Evolutionary conservation across 2,888 invertebrate genomes (phyloP), one percentile per base, ranked within the genome.

Genomic region (Onthophagus sagittarius): DNA sequence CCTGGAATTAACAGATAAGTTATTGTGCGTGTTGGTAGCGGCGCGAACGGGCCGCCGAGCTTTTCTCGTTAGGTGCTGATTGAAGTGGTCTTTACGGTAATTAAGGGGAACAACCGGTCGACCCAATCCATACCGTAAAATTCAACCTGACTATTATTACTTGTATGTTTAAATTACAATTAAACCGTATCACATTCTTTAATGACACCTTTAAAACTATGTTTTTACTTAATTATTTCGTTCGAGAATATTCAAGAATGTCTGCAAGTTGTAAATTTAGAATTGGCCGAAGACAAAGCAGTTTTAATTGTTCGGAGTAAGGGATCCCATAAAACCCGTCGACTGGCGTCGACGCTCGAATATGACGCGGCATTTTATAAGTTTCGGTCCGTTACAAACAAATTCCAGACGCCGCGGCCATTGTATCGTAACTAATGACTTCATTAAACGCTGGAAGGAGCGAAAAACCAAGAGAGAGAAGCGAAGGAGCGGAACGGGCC

Each of bases 361-460:
- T 53, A 53, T 53, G 39, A 53, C 39, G 39, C 39, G 1, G 39
- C 39, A 53, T 53, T 53, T 53, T 53, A 53, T 53, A 53, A 53
- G 39, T 53, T 53, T 53, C 39, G 39, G 39, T 53, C 39, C 39
- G 39, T 53, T 53, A 53, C 39, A 53, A 53, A 53, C 39, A 53
- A 53, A 53, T 53, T 53, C 39, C 39, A 53, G 39, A 53, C 39
- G 39, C 39, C 39, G 39, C 39, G 39, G 39, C 39, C 39, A 53
- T 53, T 53, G 39, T 53, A 53, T 53, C 39, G 39, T 53, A 53
- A 53, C 67, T 67, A 67, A 67, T 67, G 67, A 32, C 67, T 67
- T 67, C 67, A 67, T 67, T 67, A 67, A 67, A 32, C 67, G 39
- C 39, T 53, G 39, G 39, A 53, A 53, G 39, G 39, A 53, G 39